Base-by-base conservation (phyloP, 1,140 invertebrate genomes). In the Drosophila lowei region DNA sequence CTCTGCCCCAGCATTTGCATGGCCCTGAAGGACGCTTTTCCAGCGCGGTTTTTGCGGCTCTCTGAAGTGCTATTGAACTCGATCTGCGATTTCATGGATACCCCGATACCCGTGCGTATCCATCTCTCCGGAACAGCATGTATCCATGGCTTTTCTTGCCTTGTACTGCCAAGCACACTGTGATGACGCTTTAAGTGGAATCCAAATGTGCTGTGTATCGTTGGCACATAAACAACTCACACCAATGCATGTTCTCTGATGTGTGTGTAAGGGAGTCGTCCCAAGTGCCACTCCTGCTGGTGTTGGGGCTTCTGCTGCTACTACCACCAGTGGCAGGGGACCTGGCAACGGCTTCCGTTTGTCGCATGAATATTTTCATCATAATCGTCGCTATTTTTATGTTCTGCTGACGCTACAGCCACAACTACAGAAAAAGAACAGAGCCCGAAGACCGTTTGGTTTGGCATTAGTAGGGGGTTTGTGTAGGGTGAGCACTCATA, bases 341-440 rank as follows among this genome's bases (percentile, higher is more conserved):
- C 52, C 71, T 72, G 77, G 72, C 67, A 47, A 77, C 67, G 78
- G 61, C 56, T 81, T 81, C 65, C 77, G 81, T 81, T 84, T 78
- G 77, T 81, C 81, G 74, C 74, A 88, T 88, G 83, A 85, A 85
- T 88, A 88, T 85, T 85, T 85, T 88, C 81, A 85, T 85, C 83
- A 85, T 85, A 85, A 86, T 85, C 81, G 77, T 67, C 49, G 73
- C 81, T 85, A 85, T 85, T 88, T 86, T 85, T 85, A 88, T 86
- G 74, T 75, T 81, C 68, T 38, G 70, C 52, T 74, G 60, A 73
- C 70, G 50, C 49, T 72, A 72, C 44, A 54, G 42, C 34, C 21
- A 47, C 18, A 67, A 50, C 57, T 21, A 60, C 61, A 66, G 6
- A 21, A 7, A 62, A 44, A 16, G 6, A 62, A 44, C 48, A n/a